These are phyloP conservation scores for Caenorhabditis sp. DNA, from an alignment of 2,888 invertebrate species.

Conservation along the genomic window DNA sequence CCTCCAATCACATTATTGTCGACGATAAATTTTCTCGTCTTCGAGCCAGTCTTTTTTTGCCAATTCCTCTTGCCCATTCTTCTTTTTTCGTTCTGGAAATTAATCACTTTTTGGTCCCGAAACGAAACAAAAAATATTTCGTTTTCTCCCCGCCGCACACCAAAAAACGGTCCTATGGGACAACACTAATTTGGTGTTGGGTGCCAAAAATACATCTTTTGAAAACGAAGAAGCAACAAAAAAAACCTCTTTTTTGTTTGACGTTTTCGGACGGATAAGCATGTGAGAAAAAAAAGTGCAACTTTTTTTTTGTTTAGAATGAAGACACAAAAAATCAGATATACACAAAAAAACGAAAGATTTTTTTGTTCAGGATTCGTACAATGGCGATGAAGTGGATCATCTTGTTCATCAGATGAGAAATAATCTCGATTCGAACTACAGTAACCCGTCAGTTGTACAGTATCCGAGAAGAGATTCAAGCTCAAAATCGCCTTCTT, in stretches of 20 bases:
- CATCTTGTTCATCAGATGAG: slow-evolving; percentile 52
- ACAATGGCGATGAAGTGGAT: slow-evolving; percentile 55
- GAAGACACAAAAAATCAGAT: background rate
- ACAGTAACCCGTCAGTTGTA: slow-evolving; percentile 11
- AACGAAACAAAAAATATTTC: background rate
- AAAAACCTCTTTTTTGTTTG: background rate
- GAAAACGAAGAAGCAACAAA: background rate
- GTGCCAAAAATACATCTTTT: background rate
- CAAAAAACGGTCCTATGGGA: background rate
- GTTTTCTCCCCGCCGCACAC: background rate
- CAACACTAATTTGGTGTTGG: background rate
- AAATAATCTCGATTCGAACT: slow-evolving; percentile 15
- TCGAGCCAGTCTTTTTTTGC: background rate
- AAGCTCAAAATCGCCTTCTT: slow-evolving; percentile 4
- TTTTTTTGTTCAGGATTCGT: slow-evolving; percentile 40
- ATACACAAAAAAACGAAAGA: background rate
- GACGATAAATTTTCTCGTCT: background rate
- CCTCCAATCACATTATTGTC: background rate
- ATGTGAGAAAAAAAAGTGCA: slow-evolving; percentile 1
- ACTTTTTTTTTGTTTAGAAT: background rate
- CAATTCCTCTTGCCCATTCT: background rate
- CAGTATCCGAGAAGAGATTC: slow-evolving; percentile 27
- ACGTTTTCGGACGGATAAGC: background rate
- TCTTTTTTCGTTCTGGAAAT: background rate
- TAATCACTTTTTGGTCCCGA: background rate